Conservation (phyloP, 2,113 vertebrate genomes). For the Strigops habroptila region DNA sequence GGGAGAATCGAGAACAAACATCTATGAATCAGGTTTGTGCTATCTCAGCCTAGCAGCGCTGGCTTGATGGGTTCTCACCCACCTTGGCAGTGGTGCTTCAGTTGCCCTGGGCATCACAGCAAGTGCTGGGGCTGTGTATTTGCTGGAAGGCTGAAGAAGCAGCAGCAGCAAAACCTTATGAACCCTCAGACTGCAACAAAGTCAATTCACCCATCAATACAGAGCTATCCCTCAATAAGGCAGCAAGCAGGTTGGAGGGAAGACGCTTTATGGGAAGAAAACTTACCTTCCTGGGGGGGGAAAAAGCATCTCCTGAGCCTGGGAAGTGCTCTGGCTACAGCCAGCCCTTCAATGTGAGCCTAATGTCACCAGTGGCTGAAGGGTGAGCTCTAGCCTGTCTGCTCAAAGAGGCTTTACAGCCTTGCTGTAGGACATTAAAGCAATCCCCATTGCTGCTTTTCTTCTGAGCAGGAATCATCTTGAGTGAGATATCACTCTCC, state of each 20-base stretch:
- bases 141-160: neutral
- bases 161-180: neutral
- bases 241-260: neutral
- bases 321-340: neutral
- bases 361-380: neutral
- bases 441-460: neutral
- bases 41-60: neutral
- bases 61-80: neutral
- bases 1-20: neutral
- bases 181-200: neutral
- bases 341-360: neutral
- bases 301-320: neutral
- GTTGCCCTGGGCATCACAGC: neutral
- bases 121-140: fast-evolving
- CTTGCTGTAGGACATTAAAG: neutral
- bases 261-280: neutral
- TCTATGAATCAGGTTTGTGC: fast-evolving
- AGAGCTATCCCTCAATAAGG: neutral
- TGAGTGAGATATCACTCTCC: neutral
- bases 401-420: neutral
- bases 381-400: neutral
- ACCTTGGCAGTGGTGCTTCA: neutral
- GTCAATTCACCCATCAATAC: neutral
- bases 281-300: neutral
- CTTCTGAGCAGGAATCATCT: neutral